These are phyloP conservation scores for Capricornis sumatraensis DNA, from an alignment of 2,113 vertebrate species.

Conservation along the genomic window DNA sequence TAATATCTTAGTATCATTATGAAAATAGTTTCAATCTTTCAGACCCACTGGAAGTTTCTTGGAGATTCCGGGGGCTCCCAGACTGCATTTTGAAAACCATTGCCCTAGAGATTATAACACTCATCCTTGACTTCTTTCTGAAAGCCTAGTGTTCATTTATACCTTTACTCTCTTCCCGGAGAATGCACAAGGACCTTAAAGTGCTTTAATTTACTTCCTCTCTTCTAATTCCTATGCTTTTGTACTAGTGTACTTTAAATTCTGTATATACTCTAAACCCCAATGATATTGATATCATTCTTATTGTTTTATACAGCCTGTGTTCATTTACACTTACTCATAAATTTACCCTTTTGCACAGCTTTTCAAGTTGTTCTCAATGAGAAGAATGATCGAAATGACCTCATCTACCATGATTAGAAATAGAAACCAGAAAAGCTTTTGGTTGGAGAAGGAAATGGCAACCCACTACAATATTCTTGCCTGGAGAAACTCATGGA, in stretches of 20 bases:
- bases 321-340: neutral
- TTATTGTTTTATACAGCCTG: neutral
- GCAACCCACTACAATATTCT: neutral
- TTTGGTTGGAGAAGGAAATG: neutral
- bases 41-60: neutral
- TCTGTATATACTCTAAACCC: neutral
- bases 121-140: neutral
- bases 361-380: neutral
- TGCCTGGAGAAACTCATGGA: neutral
- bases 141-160: neutral
- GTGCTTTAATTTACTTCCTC: neutral
- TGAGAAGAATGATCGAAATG: neutral
- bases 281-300: neutral
- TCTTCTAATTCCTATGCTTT: neutral
- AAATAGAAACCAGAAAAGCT: slow-evolving; percentile 22
- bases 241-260: neutral
- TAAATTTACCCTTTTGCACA: neutral
- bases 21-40: slow-evolving; percentile 18
- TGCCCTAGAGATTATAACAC: neutral
- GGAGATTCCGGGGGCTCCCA: neutral
- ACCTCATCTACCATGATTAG: neutral
- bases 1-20: neutral
- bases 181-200: neutral
- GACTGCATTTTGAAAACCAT: neutral
- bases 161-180: neutral